phyloP scores from a whole-genome alignment of 2,113 vertebrate genomes.

The Psilopsiagon aurifrons region DNA sequence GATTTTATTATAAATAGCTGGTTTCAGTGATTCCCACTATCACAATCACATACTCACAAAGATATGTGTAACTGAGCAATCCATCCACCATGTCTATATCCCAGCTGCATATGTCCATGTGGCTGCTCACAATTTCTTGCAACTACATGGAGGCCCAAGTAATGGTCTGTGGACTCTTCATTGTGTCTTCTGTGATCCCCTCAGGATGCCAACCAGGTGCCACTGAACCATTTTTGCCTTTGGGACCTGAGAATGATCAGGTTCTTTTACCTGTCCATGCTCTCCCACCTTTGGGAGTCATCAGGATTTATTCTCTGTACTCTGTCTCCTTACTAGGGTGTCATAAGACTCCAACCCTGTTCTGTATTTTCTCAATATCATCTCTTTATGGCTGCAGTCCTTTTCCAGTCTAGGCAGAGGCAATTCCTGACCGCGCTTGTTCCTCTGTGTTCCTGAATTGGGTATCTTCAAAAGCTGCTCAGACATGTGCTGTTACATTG shows the following conservation, averaged over 20 bases:
- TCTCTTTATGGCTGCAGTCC: background rate
- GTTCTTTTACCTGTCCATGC: background rate
- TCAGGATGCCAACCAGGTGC: background rate
- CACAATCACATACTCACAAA: background rate
- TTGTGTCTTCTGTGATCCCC: background rate
- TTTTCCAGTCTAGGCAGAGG: background rate
- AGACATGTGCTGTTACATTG: background rate
- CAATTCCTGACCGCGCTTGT: background rate
- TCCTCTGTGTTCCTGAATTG: background rate
- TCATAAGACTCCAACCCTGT: background rate
- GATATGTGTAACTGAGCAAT: background rate
- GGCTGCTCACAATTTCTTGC: background rate
- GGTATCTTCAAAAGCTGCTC: background rate
- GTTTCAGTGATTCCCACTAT: background rate
- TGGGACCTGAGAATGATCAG: background rate
- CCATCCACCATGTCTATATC: background rate
- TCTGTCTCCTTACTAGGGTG: background rate
- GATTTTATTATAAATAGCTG: background rate
- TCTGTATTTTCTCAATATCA: background rate
- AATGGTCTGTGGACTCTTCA: background rate
- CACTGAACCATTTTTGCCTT: background rate
- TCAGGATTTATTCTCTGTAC: background rate
- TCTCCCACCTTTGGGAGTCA: background rate
- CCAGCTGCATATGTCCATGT: fast-evolving
- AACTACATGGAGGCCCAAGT: fast-evolving